Percentiles rank a stretch among this genome's conserved stretches.
Conservation (phyloP, 1,140 invertebrate genomes). For the Heliconius hermathena region DNA sequence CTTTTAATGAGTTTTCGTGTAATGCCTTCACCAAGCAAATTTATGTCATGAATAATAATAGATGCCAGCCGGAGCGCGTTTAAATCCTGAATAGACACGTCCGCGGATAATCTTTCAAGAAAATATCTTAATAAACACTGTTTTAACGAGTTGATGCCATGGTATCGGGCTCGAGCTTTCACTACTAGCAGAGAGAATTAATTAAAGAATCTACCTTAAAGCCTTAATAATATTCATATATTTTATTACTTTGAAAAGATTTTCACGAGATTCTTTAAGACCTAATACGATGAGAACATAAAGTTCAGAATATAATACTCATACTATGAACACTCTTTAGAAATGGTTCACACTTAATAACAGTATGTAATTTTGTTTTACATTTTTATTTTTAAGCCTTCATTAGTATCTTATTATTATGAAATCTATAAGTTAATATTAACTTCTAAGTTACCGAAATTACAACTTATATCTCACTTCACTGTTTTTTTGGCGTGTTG, state of each 20-base stretch:
- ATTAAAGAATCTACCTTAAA: constrained; percentile 29
- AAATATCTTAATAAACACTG: constrained; percentile 72
- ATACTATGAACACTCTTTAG: neutral
- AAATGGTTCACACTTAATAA: neutral
- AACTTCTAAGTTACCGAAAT: neutral
- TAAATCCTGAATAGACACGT: constrained; percentile 73
- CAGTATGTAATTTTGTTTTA: neutral
- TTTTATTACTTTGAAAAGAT: constrained; percentile 11
- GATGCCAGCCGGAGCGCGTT: constrained; percentile 58
- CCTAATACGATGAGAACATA: neutral
- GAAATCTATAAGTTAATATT: neutral
- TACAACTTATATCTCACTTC: too few relatives aligned
- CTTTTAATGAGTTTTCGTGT: constrained; percentile 80
- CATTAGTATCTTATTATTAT: neutral
- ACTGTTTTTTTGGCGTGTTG: too few relatives aligned
- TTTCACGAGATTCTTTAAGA: neutral
- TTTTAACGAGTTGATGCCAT: constrained; percentile 63
- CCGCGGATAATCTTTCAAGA: constrained; percentile 64
- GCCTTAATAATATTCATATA: constrained; percentile 23
- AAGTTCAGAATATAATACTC: neutral
- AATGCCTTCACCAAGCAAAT: constrained; percentile 76
- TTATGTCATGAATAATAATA: constrained; percentile 81
- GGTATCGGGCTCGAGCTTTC: constrained; percentile 30
- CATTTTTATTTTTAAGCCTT: neutral
- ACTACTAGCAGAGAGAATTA: constrained; percentile 20